Conservation (phyloP, 2,797 vertebrate genomes). For the Coluber constrictor region DNA sequence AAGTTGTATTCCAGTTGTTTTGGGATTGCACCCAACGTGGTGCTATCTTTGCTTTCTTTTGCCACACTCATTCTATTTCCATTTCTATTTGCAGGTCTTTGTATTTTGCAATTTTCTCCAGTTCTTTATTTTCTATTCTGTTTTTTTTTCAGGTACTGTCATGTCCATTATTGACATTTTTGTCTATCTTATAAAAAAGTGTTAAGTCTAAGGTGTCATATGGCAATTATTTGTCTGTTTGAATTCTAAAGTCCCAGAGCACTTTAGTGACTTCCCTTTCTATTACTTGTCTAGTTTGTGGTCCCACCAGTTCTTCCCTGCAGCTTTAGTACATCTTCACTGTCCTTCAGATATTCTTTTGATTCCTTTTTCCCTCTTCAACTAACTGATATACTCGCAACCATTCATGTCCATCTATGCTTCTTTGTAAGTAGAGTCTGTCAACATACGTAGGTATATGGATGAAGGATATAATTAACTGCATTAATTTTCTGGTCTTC, state of each 20-base stretch:
- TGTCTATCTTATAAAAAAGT: not conserved
- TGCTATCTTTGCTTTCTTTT: not conserved
- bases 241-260: not conserved
- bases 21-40: not conserved
- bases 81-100: not conserved
- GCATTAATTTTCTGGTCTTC: not conserved
- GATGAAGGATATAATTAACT: not conserved
- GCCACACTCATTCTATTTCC: not conserved
- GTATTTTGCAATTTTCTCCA: not conserved
- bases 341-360: not conserved
- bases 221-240: not conserved
- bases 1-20: not conserved
- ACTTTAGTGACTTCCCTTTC: not conserved
- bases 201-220: not conserved
- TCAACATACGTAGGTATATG: not conserved
- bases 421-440: not conserved
- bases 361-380: not conserved
- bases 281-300: not conserved
- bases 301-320: not conserved
- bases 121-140: not conserved
- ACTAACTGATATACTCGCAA: not conserved
- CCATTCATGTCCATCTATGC: not conserved
- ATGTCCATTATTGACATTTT: not conserved
- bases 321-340: not conserved
- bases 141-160: not conserved